Percentiles rank a stretch among this genome's conserved stretches.
These are phyloP conservation scores for Equus quagga DNA, from an alignment of 2,113 vertebrate species.

Conservation along the genomic window DNA sequence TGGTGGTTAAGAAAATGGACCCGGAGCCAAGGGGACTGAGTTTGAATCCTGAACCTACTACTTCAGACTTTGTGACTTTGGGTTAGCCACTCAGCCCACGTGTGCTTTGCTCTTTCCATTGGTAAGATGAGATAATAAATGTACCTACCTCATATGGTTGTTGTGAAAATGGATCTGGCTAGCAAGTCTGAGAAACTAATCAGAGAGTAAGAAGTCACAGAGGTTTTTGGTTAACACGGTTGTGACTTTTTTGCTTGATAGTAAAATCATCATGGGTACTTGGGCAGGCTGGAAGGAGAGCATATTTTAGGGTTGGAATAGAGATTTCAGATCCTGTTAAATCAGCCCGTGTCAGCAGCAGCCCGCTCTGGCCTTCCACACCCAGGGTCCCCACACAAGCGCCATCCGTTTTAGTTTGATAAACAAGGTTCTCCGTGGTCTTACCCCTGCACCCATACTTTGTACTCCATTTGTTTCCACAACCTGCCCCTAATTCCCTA, in stretches of 20 bases:
- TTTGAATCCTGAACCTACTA: background rate
- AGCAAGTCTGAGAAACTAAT: background rate
- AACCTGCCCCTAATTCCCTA: background rate
- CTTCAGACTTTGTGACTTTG: background rate
- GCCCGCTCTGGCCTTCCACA: background rate
- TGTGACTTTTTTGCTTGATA: background rate
- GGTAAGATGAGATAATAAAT: background rate
- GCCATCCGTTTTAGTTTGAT: background rate
- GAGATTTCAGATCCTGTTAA: background rate
- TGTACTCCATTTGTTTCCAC: background rate
- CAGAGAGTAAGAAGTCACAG: background rate
- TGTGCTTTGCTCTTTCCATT: conserved; percentile 1
- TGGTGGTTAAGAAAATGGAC: background rate
- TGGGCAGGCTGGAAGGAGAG: background rate
- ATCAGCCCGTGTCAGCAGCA: background rate
- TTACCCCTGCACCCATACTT: background rate
- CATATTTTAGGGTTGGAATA: background rate
- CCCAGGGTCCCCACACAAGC: background rate
- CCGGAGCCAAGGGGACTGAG: no score
- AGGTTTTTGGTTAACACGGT: background rate
- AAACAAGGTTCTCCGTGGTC: background rate
- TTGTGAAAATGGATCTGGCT: background rate
- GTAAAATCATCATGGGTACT: background rate
- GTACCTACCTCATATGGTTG: background rate
- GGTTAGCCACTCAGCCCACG: background rate